Conservation (phyloP, 2,888 invertebrate genomes). For the Autographa gamma region DNA sequence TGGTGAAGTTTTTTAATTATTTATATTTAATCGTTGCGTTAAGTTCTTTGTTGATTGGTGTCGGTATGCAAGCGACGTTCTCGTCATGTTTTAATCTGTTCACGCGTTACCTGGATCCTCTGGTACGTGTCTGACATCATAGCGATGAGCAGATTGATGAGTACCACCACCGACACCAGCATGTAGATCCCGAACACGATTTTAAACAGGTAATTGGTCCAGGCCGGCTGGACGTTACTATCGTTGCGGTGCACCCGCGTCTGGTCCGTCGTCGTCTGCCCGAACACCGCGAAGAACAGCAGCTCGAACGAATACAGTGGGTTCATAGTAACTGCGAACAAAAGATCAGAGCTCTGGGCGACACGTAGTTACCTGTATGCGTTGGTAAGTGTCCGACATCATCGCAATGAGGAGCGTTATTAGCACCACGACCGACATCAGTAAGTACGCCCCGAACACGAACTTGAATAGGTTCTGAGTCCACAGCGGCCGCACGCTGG, state of each 20-base stretch:
- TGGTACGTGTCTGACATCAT: slow-evolving; percentile 99
- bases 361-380: slow-evolving; percentile 96
- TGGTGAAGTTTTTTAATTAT: slow-evolving; percentile 16
- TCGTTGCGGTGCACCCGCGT: slow-evolving; percentile 91
- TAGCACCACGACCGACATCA: slow-evolving; percentile 99
- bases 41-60: slow-evolving; percentile 36
- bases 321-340: slow-evolving; percentile 96
- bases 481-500: slow-evolving; percentile 92
- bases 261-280: slow-evolving; percentile 95
- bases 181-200: slow-evolving; percentile 97
- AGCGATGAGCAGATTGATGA: slow-evolving; percentile 99
- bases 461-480: slow-evolving; percentile 96
- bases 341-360: slow-evolving; percentile 74
- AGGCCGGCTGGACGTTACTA: slow-evolving; percentile 91
- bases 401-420: slow-evolving; percentile 99
- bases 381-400: slow-evolving; percentile 99
- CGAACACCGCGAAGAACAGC: slow-evolving; percentile 99
- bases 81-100: slow-evolving; percentile 40
- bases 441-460: slow-evolving; percentile 98
- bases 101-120: slow-evolving; percentile 95
- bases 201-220: slow-evolving; percentile 96
- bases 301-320: slow-evolving; percentile 98
- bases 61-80: slow-evolving; percentile 45
- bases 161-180: slow-evolving; percentile 99
- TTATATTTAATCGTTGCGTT: slow-evolving; percentile 24